phyloP scores from a whole-genome alignment of 2,888 invertebrate genomes.

The Holacanthella duospinosa region DNA sequence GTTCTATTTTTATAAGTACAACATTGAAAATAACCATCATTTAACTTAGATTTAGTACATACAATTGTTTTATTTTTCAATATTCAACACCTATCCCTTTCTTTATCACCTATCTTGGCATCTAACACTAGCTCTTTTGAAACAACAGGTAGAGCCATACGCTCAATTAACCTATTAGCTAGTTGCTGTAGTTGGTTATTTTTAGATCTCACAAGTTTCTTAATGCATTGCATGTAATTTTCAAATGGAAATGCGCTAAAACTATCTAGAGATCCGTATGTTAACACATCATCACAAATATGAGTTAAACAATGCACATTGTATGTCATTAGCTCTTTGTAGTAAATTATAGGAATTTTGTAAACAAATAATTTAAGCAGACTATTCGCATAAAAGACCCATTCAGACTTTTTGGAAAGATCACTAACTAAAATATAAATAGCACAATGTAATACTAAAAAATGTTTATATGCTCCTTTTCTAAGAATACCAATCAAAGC shows the following conservation, averaged over 20 bases:
- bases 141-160: too few relatives aligned
- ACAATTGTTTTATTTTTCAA: too few relatives aligned
- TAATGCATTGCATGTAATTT: too few relatives aligned
- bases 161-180: too few relatives aligned
- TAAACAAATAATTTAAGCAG: not conserved
- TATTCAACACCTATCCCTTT: too few relatives aligned
- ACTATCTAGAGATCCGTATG: not conserved
- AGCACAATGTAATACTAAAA: not conserved
- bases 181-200: too few relatives aligned
- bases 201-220: too few relatives aligned
- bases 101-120: too few relatives aligned
- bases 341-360: not conserved
- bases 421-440: not conserved
- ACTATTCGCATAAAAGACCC: not conserved
- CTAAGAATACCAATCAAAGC: not conserved
- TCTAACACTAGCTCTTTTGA: too few relatives aligned
- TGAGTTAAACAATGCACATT: not conserved
- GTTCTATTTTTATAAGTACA: too few relatives aligned
- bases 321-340: not conserved
- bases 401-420: not conserved
- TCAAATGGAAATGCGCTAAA: not conserved
- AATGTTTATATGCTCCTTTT: not conserved
- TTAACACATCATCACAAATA: not conserved
- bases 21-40: too few relatives aligned
- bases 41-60: too few relatives aligned